Conservation (phyloP, 2,888 invertebrate genomes). For the Eupeodes latifasciatus region DNA sequence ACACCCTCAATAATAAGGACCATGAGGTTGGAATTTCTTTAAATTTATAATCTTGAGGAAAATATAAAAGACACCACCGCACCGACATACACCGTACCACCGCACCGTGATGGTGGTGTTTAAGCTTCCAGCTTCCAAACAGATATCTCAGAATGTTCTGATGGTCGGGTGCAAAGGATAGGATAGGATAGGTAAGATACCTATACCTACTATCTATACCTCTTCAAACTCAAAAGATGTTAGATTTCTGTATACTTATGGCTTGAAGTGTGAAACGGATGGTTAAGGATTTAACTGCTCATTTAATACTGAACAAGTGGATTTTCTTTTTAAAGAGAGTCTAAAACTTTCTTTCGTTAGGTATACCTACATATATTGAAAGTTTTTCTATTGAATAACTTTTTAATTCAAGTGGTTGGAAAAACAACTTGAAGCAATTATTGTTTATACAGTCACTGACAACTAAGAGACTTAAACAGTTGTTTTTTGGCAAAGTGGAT, state of each 20-base stretch:
- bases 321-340: background rate
- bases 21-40: conserved; percentile 25
- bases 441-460: no score
- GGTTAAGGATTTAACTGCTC: background rate
- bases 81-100: no score
- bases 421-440: no score
- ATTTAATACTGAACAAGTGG: background rate
- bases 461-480: no score
- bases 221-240: background rate
- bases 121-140: no score
- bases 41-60: conserved; percentile 23
- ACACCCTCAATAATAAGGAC: conserved; percentile 2
- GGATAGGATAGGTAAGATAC: background rate
- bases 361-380: no score
- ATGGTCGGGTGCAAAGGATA: background rate
- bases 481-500: no score
- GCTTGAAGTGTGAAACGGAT: conserved; percentile 5
- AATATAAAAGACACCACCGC: background rate
- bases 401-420: no score
- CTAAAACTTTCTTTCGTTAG: no score
- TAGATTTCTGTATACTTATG: background rate
- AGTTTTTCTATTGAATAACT: no score
- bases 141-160: conserved; percentile 3
- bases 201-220: background rate
- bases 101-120: conserved; percentile 7